Percentiles rank a stretch among this genome's conserved stretches.
Conservation (phyloP, 92 coral and sea anemone genomes). For the Porites divaricata region DNA sequence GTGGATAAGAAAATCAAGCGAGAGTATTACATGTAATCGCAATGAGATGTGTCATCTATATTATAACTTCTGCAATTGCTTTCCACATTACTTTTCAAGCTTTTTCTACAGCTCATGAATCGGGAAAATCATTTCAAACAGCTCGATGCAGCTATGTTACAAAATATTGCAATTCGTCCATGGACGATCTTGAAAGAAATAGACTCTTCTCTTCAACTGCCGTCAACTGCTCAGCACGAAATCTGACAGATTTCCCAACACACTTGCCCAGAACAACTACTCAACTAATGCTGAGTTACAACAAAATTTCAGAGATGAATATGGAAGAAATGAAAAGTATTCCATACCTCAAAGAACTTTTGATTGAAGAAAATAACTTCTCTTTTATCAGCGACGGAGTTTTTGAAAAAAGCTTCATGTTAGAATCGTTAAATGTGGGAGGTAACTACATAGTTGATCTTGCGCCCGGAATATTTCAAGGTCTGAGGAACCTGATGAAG, state of each 20-base stretch:
- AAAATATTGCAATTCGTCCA: not conserved
- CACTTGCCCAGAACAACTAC: conserved; percentile 38
- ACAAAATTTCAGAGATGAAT: conserved; percentile 27
- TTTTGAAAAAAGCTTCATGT: conserved; percentile 12
- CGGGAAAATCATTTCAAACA: not conserved
- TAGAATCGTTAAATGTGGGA: conserved; percentile 29
- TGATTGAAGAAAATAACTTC: conserved; percentile 22
- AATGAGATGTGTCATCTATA: not conserved
- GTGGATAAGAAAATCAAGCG: too few relatives aligned
- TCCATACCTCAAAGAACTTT: conserved; percentile 17
- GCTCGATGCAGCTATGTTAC: not conserved
- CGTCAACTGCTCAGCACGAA: conserved; percentile 9
- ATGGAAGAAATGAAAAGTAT: conserved; percentile 21
- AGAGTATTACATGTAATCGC: too few relatives aligned
- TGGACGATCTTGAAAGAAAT: conserved; percentile 4
- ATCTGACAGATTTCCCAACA: conserved; percentile 36
- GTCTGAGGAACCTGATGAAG: conserved; percentile 29
- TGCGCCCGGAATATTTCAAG: conserved; percentile 29
- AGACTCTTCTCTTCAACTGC: not conserved
- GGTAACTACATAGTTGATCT: conserved; percentile 14
- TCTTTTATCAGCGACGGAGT: conserved; percentile 15
- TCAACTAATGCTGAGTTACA: conserved; percentile 20
- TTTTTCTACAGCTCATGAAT: not conserved
- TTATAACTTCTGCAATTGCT: not conserved
- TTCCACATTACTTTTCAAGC: not conserved